A percentile compares a stretch with the other conserved stretches of the same genome.
phyloP scores from a whole-genome alignment of 2,888 invertebrate genomes.

The Pachymerium ferrugineum region DNA sequence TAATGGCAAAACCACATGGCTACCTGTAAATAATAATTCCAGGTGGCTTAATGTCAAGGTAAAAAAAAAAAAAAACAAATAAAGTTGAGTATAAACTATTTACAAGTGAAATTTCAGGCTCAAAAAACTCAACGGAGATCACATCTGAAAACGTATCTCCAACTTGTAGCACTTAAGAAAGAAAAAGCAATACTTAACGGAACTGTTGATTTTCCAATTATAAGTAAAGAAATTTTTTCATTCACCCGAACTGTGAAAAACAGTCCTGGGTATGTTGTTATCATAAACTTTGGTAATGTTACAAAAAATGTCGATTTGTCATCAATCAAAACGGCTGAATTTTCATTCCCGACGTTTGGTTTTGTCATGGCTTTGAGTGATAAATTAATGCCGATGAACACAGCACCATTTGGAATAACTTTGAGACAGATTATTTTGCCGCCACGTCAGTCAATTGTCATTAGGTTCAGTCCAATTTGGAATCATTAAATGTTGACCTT shows the following conservation, averaged over 20 bases:
- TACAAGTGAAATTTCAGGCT: constrained; percentile 36
- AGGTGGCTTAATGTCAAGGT: constrained; percentile 38
- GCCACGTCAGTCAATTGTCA: no score
- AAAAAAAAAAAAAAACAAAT: not conserved
- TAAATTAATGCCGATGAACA: no score
- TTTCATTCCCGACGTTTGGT: no score
- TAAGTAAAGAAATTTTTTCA: constrained; percentile 30
- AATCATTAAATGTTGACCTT: no score
- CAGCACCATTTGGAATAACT: no score
- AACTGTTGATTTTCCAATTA: not conserved
- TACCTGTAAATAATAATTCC: constrained; percentile 62
- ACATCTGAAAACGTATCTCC: constrained; percentile 37
- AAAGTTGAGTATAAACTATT: not conserved
- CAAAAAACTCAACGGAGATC: constrained; percentile 35
- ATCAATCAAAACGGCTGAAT: no score
- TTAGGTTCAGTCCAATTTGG: no score
- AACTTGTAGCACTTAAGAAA: constrained; percentile 35
- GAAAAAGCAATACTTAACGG: constrained; percentile 38
- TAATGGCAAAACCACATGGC: constrained; percentile 55
- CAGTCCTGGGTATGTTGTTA: constrained; percentile 60
- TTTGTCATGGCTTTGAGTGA: no score
- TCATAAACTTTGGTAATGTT: constrained; percentile 60
- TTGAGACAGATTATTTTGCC: no score
- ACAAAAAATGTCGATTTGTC: constrained; percentile 39
- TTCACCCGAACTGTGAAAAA: constrained; percentile 38